A percentile compares a stretch with the other conserved stretches of the same genome.
phyloP scores from a whole-genome alignment of 2,888 invertebrate species.

The Neocrepidodera transversa region DNA sequence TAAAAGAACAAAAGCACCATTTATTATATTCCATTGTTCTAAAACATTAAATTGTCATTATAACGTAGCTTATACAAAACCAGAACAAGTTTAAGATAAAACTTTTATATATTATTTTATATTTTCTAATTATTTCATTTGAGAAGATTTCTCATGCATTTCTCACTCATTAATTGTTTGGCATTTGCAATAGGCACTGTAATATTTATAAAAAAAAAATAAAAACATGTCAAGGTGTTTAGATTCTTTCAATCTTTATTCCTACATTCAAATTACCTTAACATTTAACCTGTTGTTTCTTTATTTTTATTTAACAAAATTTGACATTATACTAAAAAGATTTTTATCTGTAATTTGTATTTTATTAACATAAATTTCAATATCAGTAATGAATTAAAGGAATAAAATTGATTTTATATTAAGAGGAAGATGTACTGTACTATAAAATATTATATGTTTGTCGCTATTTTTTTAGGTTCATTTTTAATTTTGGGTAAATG shows the following conservation, averaged over 20 bases:
- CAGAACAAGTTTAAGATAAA: too few relatives aligned
- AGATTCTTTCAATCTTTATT: not conserved
- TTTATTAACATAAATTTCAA: not conserved
- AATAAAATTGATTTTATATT: too few relatives aligned
- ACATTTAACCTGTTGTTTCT: conserved; percentile 14
- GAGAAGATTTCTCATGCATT: conserved; percentile 6
- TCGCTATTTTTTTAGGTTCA: too few relatives aligned
- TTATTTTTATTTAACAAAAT: conserved; percentile 10
- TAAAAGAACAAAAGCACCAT: too few relatives aligned
- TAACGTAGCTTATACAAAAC: too few relatives aligned
- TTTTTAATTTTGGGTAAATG: too few relatives aligned
- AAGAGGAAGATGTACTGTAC: too few relatives aligned
- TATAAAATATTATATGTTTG: too few relatives aligned
- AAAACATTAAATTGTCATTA: too few relatives aligned
- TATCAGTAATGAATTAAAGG: too few relatives aligned
- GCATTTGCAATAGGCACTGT: conserved; percentile 5
- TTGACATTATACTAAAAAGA: not conserved
- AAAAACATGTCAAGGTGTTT: conserved; percentile 21
- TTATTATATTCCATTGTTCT: too few relatives aligned
- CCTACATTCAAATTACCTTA: conserved; percentile 14
- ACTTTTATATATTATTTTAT: not conserved
- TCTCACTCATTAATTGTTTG: conserved; percentile 4
- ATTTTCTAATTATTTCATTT: conserved; percentile 12
- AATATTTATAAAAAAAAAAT: conserved; percentile 2
- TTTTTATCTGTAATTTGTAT: not conserved